A percentile compares a stretch with the other conserved stretches of the same genome.
These are phyloP conservation scores for Phalloptychus januarius DNA, from an alignment of 2,797 vertebrate genomes.

Conservation along the genomic window DNA sequence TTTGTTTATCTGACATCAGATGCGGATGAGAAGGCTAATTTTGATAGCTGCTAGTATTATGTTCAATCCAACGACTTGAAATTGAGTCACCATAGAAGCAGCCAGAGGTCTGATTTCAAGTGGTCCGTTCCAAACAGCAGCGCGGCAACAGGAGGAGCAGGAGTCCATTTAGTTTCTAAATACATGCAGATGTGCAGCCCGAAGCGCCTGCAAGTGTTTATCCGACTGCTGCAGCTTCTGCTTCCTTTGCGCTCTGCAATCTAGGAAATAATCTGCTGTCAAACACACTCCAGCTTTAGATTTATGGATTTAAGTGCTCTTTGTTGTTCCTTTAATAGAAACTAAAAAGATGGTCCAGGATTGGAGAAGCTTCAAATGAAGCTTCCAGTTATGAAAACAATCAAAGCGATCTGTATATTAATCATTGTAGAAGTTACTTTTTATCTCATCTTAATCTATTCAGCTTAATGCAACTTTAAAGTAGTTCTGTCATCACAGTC, in stretches of 20 bases:
- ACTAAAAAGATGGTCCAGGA: not conserved
- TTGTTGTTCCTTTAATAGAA: not conserved
- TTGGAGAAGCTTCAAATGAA: not conserved
- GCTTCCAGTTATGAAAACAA: not conserved
- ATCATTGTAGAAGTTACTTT: not conserved
- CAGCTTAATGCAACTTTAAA: not conserved
- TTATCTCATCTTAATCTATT: not conserved
- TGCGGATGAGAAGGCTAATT: not conserved
- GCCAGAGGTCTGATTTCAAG: not conserved
- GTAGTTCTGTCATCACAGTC: not conserved
- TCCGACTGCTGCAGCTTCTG: not conserved
- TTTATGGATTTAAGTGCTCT: not conserved
- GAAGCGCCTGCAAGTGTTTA: not conserved
- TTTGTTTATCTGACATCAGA: not conserved
- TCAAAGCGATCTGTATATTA: not conserved
- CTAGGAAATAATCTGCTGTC: not conserved
- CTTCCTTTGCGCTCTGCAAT: not conserved
- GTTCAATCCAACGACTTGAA: not conserved
- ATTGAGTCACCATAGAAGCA: not conserved
- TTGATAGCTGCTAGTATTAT: not conserved
- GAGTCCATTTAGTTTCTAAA: not conserved
- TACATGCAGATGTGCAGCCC: slow-evolving; percentile 1
- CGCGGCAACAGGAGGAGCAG: not conserved
- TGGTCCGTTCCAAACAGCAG: not conserved
- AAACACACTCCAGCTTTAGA: not conserved